These are phyloP conservation scores for Paramuricea clavata DNA, from an alignment of 92 coral and sea anemone genomes.

Conservation along the genomic window DNA sequence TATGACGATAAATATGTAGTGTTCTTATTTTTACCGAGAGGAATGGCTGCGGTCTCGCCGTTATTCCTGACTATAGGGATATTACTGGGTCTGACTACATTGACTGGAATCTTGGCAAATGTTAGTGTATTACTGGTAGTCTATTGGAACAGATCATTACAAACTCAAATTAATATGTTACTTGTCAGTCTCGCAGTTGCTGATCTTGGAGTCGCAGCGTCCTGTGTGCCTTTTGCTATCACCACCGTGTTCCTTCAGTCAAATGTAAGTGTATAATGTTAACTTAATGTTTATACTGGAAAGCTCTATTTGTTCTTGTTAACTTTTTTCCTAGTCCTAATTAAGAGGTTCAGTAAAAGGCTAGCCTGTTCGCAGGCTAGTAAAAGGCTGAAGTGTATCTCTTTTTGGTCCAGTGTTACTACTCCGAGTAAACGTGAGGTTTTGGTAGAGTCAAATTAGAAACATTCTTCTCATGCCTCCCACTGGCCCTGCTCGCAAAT, in stretches of 20 bases:
- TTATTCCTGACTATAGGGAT: slow-evolving; percentile 79
- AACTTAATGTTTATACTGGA: too few relatives aligned
- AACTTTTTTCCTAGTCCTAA: too few relatives aligned
- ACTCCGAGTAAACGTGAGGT: too few relatives aligned
- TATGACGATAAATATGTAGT: neutral
- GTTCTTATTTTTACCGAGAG: neutral
- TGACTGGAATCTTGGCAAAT: slow-evolving; percentile 90
- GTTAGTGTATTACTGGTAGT: slow-evolving; percentile 89
- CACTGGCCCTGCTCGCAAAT: too few relatives aligned
- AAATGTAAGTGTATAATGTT: slow-evolving; percentile 66
- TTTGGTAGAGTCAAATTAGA: too few relatives aligned
- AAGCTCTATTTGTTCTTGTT: too few relatives aligned
- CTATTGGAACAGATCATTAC: slow-evolving; percentile 90
- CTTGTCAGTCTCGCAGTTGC: slow-evolving; percentile 89
- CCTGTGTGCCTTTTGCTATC: slow-evolving; percentile 97
- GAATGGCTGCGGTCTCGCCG: slow-evolving; percentile 67
- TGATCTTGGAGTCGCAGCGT: slow-evolving; percentile 97
- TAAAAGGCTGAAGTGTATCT: too few relatives aligned
- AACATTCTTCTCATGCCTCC: too few relatives aligned
- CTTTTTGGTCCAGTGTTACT: too few relatives aligned
- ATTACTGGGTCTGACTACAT: slow-evolving; percentile 85
- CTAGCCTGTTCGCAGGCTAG: too few relatives aligned
- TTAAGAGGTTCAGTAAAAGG: too few relatives aligned
- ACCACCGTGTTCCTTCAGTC: slow-evolving; percentile 86
- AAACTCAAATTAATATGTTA: slow-evolving; percentile 82